These are phyloP conservation scores for Urophycis tenuis DNA, from an alignment of 2,797 vertebrate species.

Conservation along the genomic window DNA sequence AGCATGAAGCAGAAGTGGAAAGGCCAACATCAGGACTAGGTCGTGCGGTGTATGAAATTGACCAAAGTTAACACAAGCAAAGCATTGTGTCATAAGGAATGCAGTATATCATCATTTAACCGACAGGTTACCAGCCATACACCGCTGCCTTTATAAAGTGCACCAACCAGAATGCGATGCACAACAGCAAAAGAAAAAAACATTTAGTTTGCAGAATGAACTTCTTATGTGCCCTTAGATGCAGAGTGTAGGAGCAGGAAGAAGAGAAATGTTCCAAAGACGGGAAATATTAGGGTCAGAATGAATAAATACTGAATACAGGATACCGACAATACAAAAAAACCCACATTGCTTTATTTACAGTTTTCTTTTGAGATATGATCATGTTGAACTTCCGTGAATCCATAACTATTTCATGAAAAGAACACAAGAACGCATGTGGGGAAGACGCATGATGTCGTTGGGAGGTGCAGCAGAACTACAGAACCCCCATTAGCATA, in stretches of 20 bases:
- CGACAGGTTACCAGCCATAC: background rate
- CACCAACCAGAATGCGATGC: background rate
- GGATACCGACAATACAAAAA: background rate
- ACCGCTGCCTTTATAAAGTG: background rate
- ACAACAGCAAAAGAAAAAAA: background rate
- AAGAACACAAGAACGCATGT: no score
- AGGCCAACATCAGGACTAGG: background rate
- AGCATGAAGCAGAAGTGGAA: background rate
- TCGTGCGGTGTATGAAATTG: background rate
- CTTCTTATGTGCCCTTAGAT: background rate
- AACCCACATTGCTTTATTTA: background rate
- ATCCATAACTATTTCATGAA: background rate
- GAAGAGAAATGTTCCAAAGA: background rate
- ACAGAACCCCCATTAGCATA: background rate
- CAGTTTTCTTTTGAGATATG: background rate
- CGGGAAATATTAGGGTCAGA: background rate
- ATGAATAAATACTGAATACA: background rate
- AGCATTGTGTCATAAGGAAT: background rate
- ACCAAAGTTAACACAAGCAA: constrained; percentile 2
- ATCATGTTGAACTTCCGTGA: background rate
- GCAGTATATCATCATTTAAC: background rate
- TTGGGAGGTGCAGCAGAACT: background rate
- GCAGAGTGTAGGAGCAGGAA: background rate
- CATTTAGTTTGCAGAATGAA: background rate
- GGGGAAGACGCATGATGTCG: no score